phyloP scores from a whole-genome alignment of 2,113 vertebrate species.

The Himantopus leucocephalus region DNA sequence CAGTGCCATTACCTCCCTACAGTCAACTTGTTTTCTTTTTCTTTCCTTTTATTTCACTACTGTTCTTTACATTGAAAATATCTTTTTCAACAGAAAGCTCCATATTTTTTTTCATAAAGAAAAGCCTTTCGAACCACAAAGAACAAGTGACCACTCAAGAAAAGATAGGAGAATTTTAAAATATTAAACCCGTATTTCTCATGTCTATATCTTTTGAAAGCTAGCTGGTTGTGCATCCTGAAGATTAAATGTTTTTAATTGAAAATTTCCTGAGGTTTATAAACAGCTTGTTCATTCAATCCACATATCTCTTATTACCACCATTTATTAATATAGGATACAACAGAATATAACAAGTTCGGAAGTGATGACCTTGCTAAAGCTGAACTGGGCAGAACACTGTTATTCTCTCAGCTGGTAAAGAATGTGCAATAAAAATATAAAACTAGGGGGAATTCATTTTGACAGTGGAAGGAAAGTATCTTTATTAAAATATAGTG shows the following conservation, averaged over 20 bases:
- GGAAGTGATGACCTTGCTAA: neutral
- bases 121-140: neutral
- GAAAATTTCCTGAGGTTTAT: neutral
- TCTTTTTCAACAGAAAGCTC: neutral
- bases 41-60: neutral
- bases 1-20: neutral
- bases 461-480: neutral
- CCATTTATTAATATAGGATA: neutral
- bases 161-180: neutral
- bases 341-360: neutral
- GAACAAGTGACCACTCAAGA: neutral
- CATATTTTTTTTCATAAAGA: neutral
- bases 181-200: neutral
- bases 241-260: neutral
- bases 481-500: constrained; percentile 24
- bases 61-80: neutral
- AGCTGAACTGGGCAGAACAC: neutral
- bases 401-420: neutral
- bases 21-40: neutral
- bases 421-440: neutral
- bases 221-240: neutral
- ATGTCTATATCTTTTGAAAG: neutral
- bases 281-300: neutral
- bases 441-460: neutral
- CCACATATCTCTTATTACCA: neutral